These are phyloP conservation scores for Apus apus DNA, from an alignment of 2,113 vertebrate genomes.

Conservation along the genomic window DNA sequence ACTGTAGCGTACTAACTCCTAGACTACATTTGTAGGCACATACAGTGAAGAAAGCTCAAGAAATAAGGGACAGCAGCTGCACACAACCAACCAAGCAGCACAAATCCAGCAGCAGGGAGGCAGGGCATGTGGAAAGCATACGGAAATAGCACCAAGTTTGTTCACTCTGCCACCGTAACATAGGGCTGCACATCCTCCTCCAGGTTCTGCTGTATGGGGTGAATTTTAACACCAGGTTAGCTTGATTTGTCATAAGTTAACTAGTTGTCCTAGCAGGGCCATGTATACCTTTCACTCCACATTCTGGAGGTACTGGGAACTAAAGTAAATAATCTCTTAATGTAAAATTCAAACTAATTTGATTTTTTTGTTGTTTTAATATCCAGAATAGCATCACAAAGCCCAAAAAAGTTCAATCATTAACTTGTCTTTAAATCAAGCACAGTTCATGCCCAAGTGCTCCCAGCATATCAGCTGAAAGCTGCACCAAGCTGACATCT, in stretches of 20 bases:
- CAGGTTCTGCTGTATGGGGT: neutral
- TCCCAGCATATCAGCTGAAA: neutral
- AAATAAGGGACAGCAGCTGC: neutral
- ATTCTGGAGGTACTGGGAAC: neutral
- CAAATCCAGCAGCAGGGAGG: neutral
- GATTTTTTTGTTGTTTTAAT: neutral
- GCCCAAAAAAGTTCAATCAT: neutral
- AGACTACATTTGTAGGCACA: neutral
- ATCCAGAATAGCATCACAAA: neutral
- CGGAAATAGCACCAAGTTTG: neutral
- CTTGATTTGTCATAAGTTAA: neutral
- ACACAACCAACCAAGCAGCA: neutral
- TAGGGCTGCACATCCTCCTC: neutral
- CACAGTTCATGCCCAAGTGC: fast-evolving
- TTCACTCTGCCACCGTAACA: neutral
- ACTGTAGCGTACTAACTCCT: neutral
- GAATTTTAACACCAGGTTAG: neutral
- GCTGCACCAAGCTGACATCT: neutral
- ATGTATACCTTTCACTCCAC: neutral
- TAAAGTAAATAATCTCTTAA: neutral
- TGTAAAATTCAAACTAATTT: neutral
- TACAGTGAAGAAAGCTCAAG: neutral
- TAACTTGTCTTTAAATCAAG: neutral
- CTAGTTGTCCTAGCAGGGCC: neutral
- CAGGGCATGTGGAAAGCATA: neutral